Conservation (phyloP, 2,888 invertebrate species). For the Lochmaea capreae region DNA sequence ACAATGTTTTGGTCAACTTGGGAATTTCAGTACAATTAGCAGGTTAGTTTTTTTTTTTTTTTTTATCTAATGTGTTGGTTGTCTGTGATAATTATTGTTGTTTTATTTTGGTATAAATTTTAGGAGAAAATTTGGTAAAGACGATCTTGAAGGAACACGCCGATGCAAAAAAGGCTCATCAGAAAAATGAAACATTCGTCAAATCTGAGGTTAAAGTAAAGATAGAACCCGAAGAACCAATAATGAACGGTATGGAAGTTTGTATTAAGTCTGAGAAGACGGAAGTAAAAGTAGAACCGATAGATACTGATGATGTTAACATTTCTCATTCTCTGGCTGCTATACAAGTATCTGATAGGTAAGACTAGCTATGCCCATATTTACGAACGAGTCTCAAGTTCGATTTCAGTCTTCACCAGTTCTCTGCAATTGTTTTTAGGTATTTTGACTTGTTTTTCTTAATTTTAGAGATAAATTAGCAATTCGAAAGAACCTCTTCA, state of each 20-base stretch:
- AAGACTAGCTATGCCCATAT: neutral
- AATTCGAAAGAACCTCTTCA: constrained; percentile 73
- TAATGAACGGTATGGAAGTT: constrained; percentile 19
- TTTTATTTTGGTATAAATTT: constrained; percentile 63
- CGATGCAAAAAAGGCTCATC: constrained; percentile 55
- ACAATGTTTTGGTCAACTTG: constrained; percentile 81
- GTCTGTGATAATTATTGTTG: neutral
- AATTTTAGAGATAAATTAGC: constrained; percentile 66
- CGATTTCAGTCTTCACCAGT: too few species aligned
- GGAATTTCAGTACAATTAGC: constrained; percentile 80
- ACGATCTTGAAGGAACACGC: constrained; percentile 63
- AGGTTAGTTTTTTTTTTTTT: constrained; percentile 66
- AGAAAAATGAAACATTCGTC: constrained; percentile 42
- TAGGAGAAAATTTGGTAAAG: constrained; percentile 74
- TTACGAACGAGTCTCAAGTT: too few species aligned
- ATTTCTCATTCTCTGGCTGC: constrained; percentile 69
- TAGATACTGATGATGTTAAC: constrained; percentile 48
- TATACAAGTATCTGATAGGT: constrained; percentile 72
- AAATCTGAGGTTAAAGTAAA: constrained; percentile 40
- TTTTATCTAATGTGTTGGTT: too few species aligned
- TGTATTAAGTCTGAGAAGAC: constrained; percentile 32
- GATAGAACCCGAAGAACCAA: constrained; percentile 46
- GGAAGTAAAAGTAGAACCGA: constrained; percentile 22
- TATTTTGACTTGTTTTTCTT: neutral
- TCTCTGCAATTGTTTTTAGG: too few species aligned